Conservation (phyloP, 30 jellyfish, hydroid and myxozoan genomes). For the Aurelia coerulea region DNA sequence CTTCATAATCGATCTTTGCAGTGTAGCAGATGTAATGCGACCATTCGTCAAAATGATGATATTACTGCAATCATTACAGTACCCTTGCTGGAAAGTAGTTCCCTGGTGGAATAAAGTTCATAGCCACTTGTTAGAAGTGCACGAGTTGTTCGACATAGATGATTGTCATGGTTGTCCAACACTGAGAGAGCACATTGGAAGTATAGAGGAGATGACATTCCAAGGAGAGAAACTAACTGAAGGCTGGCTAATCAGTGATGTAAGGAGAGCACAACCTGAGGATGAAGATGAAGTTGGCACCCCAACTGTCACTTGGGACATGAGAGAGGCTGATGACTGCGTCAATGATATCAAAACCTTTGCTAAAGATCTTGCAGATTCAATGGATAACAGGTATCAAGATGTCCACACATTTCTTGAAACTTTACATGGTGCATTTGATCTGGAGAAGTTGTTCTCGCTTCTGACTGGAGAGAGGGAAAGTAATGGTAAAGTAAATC, state of each 20-base stretch:
- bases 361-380: slow-evolving; percentile 12
- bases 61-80: no score
- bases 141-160: no score
- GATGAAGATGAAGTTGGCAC: background rate
- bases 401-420: slow-evolving; percentile 14
- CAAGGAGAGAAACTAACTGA: no score
- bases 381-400: slow-evolving; percentile 8
- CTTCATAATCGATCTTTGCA: slow-evolving; percentile 14
- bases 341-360: slow-evolving; percentile 8
- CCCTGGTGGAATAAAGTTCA: background rate
- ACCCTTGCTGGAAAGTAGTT: no score
- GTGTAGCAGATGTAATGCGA: slow-evolving; percentile 19
- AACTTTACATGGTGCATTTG: slow-evolving; percentile 12
- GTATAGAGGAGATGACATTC: no score
- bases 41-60: slow-evolving; percentile 9
- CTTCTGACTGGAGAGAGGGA: no score
- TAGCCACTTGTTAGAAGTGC: background rate
- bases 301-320: slow-evolving; percentile 12
- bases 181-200: no score
- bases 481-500: no score
- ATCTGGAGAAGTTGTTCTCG: background rate
- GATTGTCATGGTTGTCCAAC: no score
- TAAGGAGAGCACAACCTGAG: background rate
- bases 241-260: no score
- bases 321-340: slow-evolving; percentile 20